phyloP scores from a whole-genome alignment of 2,797 vertebrate genomes.

The Gallinago nigripennis region DNA sequence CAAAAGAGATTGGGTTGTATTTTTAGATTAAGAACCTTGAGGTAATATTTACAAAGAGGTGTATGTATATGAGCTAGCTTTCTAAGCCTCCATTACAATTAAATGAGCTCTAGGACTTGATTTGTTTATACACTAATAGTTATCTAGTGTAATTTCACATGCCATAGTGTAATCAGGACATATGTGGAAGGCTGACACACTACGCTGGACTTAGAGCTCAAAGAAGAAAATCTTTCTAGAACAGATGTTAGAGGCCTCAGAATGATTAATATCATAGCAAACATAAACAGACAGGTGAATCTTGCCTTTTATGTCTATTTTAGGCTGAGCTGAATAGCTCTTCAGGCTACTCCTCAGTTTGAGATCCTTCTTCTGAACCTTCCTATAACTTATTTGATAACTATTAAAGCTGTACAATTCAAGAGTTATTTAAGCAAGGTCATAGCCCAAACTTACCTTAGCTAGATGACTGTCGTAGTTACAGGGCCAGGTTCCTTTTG shows the following conservation, averaged over 20 bases:
- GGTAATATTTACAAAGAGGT: neutral
- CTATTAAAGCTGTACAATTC: neutral
- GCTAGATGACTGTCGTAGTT: neutral
- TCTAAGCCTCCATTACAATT: neutral
- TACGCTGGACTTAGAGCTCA: neutral
- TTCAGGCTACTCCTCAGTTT: neutral
- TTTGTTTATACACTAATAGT: neutral
- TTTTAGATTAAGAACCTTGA: neutral
- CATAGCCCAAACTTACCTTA: neutral
- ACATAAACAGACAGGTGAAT: neutral
- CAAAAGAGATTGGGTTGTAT: neutral
- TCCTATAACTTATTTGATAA: neutral
- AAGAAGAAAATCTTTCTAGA: neutral
- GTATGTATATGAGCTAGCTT: neutral
- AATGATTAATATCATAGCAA: neutral
- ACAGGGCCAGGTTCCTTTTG: neutral
- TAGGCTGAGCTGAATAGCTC: neutral
- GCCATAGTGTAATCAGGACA: neutral
- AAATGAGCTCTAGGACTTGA: neutral
- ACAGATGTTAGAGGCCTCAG: neutral
- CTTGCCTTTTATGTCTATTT: neutral
- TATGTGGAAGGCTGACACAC: neutral
- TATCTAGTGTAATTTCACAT: neutral
- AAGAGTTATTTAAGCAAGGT: neutral
- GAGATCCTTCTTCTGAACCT: neutral